phyloP scores from a whole-genome alignment of 2,113 vertebrate genomes.

The Piaya cayana region DNA sequence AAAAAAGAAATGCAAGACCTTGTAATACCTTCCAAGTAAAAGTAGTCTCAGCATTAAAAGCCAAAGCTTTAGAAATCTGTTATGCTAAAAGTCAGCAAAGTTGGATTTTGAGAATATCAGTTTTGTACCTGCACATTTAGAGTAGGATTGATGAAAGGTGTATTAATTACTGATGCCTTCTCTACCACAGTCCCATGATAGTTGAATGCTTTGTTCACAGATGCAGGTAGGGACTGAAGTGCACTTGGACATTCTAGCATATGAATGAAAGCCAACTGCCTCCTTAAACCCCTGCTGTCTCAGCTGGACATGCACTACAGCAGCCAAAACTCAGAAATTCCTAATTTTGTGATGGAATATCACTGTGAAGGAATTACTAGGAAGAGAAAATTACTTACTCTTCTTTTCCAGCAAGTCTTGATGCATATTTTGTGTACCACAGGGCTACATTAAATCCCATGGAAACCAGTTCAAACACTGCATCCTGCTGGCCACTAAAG shows the following conservation, averaged over 20 bases:
- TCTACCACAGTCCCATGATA: not conserved
- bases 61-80: not conserved
- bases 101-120: not conserved
- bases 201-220: not conserved
- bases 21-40: not conserved
- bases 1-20: not conserved
- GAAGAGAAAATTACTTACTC: slow-evolving; percentile 83
- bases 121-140: not conserved
- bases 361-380: not conserved
- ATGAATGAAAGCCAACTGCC: not conserved
- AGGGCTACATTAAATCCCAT: slow-evolving; percentile 95
- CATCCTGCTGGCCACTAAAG: slow-evolving; percentile 93
- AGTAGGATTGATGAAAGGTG: not conserved
- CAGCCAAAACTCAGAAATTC: not conserved
- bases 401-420: slow-evolving; percentile 94
- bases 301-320: not conserved
- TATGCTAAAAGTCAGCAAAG: not conserved
- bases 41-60: not conserved
- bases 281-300: not conserved
- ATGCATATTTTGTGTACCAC: slow-evolving; percentile 97
- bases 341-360: not conserved
- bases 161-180: not conserved
- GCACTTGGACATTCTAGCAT: not conserved
- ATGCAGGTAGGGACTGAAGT: not conserved
- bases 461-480: slow-evolving; percentile 92